phyloP scores from a whole-genome alignment of 2,797 vertebrate species.

The Tympanoctomys barrerae region DNA sequence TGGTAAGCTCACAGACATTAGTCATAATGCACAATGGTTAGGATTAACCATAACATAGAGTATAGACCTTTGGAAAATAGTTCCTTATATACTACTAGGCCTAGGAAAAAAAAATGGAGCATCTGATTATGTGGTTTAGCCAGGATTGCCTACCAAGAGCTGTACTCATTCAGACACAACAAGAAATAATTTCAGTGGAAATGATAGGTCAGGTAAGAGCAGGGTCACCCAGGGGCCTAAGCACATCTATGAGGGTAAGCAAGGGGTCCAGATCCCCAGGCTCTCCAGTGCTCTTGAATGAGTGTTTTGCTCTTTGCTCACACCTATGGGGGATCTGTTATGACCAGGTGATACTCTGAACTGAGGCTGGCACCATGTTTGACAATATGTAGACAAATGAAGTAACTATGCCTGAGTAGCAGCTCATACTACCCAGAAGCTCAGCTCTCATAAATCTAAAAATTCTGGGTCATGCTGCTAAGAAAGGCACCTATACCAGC shows the following conservation, averaged over 20 bases:
- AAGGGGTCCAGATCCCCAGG: not conserved
- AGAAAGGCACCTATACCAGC: not conserved
- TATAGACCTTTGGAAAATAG: not conserved
- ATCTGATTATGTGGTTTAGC: not conserved
- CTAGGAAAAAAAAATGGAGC: not conserved
- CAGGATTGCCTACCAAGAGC: not conserved
- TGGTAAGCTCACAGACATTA: not conserved
- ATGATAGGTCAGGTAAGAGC: not conserved
- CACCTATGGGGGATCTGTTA: not conserved
- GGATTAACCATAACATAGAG: not conserved
- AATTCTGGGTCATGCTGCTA: not conserved
- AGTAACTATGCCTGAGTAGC: not conserved
- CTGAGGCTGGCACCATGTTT: not conserved
- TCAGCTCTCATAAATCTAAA: not conserved
- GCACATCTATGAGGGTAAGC: not conserved
- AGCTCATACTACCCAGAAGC: not conserved
- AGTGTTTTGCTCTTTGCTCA: not conserved
- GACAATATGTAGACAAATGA: not conserved
- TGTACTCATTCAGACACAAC: not conserved
- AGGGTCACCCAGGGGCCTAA: rapidly evolving
- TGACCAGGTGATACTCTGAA: not conserved
- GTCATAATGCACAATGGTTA: not conserved
- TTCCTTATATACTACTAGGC: not conserved
- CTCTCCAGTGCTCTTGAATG: not conserved
- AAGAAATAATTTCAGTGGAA: not conserved